Conservation (phyloP, 2,797 vertebrate species). For the Pangasius macronema region DNA sequence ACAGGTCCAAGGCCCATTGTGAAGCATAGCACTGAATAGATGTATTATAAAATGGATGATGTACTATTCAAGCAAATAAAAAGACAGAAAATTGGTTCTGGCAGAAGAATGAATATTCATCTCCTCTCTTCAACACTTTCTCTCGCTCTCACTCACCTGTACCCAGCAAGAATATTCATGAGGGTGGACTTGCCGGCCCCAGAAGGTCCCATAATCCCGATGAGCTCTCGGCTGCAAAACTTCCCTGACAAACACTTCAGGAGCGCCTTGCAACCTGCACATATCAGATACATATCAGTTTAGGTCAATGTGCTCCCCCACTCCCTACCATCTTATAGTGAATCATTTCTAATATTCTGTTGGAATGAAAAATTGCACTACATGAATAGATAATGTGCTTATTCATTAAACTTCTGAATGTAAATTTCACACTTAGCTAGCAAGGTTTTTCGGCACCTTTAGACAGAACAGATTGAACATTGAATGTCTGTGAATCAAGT, state of each 20-base stretch:
- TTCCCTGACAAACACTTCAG: conserved; percentile 96
- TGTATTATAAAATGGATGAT: conserved; percentile 7
- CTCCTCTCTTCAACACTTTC: background rate
- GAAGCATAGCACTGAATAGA: conserved; percentile 4
- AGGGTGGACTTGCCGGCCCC: conserved; percentile 96
- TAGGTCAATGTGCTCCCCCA: background rate
- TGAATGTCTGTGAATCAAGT: background rate
- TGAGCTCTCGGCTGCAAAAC: conserved; percentile 92
- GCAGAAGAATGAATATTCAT: background rate
- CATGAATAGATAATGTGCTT: background rate
- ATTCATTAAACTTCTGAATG: background rate
- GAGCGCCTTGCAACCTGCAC: conserved; percentile 93
- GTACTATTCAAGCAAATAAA: background rate
- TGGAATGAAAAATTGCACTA: background rate
- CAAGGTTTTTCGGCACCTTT: background rate
- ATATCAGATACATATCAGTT: conserved; percentile 2
- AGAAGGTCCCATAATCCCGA: conserved; percentile 98
- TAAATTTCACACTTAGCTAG: background rate
- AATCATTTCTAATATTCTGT: background rate
- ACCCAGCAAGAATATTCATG: conserved; percentile 98
- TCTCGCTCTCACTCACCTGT: conserved; percentile 80
- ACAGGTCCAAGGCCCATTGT: background rate
- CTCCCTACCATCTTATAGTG: background rate
- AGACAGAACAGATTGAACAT: background rate
- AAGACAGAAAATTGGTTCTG: background rate